Evolutionary conservation across 2,113 vertebrate species (phyloP).

Genomic region (Atlantisia rogersi): DNA sequence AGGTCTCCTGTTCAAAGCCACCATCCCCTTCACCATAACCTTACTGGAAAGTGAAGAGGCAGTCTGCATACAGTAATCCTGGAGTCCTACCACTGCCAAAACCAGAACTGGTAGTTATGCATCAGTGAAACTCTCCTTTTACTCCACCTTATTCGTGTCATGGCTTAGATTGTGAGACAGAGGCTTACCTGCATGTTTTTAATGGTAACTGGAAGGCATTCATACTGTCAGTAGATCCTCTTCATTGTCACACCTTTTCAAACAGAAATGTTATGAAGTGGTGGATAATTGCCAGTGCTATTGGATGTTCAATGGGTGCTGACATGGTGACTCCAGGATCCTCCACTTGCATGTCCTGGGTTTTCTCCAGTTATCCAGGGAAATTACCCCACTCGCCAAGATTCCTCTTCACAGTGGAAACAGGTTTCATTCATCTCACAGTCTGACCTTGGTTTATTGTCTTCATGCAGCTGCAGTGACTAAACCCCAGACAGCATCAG

Average conservation of each 20-base stretch:
- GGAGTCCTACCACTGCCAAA: background rate
- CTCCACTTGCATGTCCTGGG: background rate
- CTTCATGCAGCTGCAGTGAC: background rate
- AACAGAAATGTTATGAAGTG: background rate
- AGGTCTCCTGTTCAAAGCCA: background rate
- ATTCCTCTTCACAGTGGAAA: background rate
- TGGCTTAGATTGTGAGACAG: background rate
- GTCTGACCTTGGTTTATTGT: background rate
- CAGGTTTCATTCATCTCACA: background rate
- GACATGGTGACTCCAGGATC: background rate
- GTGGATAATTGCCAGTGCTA: background rate
- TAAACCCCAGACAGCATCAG: background rate
- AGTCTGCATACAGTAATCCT: background rate
- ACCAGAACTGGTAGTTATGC: background rate
- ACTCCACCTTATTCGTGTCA: background rate
- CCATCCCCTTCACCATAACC: background rate
- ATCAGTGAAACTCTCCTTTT: background rate
- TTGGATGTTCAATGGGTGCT: background rate
- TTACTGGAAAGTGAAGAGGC: background rate
- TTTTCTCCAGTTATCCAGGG: background rate
- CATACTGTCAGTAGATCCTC: background rate
- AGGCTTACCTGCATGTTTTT: background rate
- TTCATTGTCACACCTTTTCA: background rate
- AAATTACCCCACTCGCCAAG: rapidly evolving
- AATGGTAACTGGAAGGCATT: background rate